These are phyloP conservation scores for Ciona savignyi DNA, from an alignment of 23 tunicate species.

Conservation along the genomic window DNA sequence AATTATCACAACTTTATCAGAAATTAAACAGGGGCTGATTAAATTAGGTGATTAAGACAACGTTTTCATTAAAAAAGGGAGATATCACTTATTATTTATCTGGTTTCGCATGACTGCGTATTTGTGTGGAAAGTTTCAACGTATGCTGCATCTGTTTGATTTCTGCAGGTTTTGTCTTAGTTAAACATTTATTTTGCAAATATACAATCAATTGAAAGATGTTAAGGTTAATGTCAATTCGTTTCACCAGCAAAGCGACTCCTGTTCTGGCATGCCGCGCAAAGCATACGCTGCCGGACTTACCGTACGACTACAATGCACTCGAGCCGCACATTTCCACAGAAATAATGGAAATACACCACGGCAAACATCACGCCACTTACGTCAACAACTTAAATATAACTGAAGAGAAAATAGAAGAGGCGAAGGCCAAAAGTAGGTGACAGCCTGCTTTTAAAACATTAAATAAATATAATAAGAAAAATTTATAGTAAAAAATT, in stretches of 20 bases:
- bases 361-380: slow-evolving; percentile 87
- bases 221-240: background rate
- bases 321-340: slow-evolving; percentile 90
- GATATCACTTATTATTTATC: too few species aligned
- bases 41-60: too few species aligned
- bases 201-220: too few species aligned
- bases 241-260: background rate
- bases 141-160: background rate
- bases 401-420: slow-evolving; percentile 81
- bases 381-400: slow-evolving; percentile 92
- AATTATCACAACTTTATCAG: too few species aligned
- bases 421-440: slow-evolving; percentile 64
- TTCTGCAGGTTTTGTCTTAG: background rate
- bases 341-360: slow-evolving; percentile 89
- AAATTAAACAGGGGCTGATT: too few species aligned
- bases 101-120: too few species aligned
- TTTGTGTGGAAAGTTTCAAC: background rate
- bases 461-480: too few species aligned
- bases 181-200: background rate
- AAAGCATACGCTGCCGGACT: slow-evolving; percentile 83
- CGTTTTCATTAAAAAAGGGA: too few species aligned
- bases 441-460: background rate
- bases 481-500: too few species aligned
- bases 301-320: slow-evolving; percentile 92
- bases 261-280: slow-evolving; percentile 15